Percentiles rank a stretch among this genome's conserved stretches.
phyloP scores from a whole-genome alignment of 2,888 invertebrate species.

The Epicampocera succincta region DNA sequence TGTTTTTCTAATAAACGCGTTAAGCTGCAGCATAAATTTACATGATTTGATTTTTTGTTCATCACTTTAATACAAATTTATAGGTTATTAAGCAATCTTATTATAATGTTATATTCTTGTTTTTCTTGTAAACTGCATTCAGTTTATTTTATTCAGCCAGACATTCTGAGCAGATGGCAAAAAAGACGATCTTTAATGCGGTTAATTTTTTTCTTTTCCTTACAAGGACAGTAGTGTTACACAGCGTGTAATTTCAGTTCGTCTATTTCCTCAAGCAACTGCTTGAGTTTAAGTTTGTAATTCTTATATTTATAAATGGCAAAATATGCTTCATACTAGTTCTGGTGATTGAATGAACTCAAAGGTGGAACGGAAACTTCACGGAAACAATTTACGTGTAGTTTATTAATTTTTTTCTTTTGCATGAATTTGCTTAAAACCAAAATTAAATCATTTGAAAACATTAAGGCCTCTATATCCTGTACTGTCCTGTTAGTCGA shows the following conservation, averaged over 20 bases:
- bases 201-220: background rate
- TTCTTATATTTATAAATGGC: background rate
- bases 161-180: constrained; percentile 32
- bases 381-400: too few relatives aligned
- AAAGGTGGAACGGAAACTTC: too few relatives aligned
- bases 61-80: constrained; percentile 64
- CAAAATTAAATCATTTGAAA: too few relatives aligned
- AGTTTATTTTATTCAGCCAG: constrained; percentile 44
- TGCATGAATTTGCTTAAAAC: too few relatives aligned
- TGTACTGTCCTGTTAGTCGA: too few relatives aligned
- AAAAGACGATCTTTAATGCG: constrained; percentile 9
- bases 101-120: constrained; percentile 29
- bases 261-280: constrained; percentile 60
- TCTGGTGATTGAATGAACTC: too few relatives aligned
- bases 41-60: constrained; percentile 65
- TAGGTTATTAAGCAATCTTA: constrained; percentile 64
- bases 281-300: background rate
- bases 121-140: background rate
- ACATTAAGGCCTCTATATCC: too few relatives aligned
- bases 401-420: too few relatives aligned
- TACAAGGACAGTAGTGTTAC: too few relatives aligned
- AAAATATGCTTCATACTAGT: too few relatives aligned
- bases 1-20: constrained; percentile 67
- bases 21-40: constrained; percentile 71
- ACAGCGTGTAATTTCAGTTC: constrained; percentile 43